These are phyloP conservation scores for Lycocerus yunnanus DNA, from an alignment of 2,888 invertebrate species.

Conservation along the genomic window DNA sequence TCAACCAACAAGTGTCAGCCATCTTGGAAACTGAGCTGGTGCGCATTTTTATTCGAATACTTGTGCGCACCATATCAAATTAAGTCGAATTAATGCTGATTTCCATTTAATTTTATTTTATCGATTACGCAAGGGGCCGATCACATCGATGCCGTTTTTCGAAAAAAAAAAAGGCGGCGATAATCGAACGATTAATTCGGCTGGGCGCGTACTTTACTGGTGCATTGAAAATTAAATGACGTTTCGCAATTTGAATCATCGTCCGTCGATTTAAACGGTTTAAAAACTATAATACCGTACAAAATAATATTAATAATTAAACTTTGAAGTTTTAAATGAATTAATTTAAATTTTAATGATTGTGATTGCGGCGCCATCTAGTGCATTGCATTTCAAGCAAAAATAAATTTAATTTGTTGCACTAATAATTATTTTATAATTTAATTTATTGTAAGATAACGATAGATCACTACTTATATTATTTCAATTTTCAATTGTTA, in stretches of 20 bases:
- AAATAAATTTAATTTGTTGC: background rate
- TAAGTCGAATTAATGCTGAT: constrained; percentile 1
- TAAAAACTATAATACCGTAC: background rate
- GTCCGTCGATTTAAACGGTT: background rate
- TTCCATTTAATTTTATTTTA: background rate
- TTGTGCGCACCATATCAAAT: constrained; percentile 28
- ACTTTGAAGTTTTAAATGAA: background rate
- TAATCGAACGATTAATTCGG: too few relatives aligned
- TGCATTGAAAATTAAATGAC: background rate
- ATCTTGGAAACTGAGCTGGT: constrained; percentile 46
- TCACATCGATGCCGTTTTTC: background rate
- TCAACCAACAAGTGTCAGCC: constrained; percentile 57
- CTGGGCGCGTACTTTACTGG: too few relatives aligned
- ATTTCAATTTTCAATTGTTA: too few relatives aligned
- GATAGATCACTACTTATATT: too few relatives aligned
- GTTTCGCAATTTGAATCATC: background rate
- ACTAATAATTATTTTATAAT: too few relatives aligned
- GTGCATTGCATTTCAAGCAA: background rate
- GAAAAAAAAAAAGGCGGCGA: background rate
- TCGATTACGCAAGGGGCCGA: background rate
- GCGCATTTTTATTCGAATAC: constrained; percentile 14
- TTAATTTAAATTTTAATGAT: background rate
- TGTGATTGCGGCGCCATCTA: background rate
- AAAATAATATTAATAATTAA: background rate
- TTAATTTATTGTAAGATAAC: too few relatives aligned